Evolutionary conservation across 1,140 invertebrate genomes (phyloP).

Genomic region (Littorina saxatilis): DNA sequence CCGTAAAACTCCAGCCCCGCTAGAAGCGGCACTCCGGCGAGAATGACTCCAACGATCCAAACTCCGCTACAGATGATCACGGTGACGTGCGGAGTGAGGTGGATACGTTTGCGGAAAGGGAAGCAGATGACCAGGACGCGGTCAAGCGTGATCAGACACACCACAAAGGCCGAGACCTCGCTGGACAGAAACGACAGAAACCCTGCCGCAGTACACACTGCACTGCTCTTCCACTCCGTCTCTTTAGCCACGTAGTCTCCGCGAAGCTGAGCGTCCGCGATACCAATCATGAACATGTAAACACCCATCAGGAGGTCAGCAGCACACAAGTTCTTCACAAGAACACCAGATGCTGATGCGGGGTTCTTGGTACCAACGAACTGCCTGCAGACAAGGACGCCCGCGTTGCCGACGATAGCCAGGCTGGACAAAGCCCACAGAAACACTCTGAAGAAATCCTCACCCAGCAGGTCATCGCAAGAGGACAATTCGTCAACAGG

Average conservation of each 20-base stretch:
- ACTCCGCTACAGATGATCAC: constrained; percentile 8
- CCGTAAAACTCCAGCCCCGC: constrained; percentile 47
- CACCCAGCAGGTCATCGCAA: constrained; percentile 48
- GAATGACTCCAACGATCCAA: no score
- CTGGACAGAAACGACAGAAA: constrained; percentile 58
- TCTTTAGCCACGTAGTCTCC: no score
- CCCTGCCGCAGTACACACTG: constrained; percentile 56
- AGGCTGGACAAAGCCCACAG: constrained; percentile 50
- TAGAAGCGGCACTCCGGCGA: constrained; percentile 20
- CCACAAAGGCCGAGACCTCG: no score
- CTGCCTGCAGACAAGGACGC: constrained; percentile 45
- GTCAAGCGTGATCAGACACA: no score
- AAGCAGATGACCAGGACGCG: no score
- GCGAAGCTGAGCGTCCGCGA: no score
- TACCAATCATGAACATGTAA: constrained; percentile 63
- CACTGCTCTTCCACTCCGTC: constrained; percentile 58
- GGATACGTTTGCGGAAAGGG: constrained; percentile 14
- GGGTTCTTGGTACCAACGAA: constrained; percentile 23
- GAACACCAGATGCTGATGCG: constrained; percentile 40
- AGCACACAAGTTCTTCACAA: constrained; percentile 56
- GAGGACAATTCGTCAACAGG: constrained; percentile 52
- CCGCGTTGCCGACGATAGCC: constrained; percentile 49
- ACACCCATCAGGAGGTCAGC: constrained; percentile 67
- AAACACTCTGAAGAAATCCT: constrained; percentile 40
- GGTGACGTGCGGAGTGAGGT: constrained; percentile 36